phyloP scores from a whole-genome alignment of 1,140 invertebrate genomes.

The Tyrophagus putrescentiae region DNA sequence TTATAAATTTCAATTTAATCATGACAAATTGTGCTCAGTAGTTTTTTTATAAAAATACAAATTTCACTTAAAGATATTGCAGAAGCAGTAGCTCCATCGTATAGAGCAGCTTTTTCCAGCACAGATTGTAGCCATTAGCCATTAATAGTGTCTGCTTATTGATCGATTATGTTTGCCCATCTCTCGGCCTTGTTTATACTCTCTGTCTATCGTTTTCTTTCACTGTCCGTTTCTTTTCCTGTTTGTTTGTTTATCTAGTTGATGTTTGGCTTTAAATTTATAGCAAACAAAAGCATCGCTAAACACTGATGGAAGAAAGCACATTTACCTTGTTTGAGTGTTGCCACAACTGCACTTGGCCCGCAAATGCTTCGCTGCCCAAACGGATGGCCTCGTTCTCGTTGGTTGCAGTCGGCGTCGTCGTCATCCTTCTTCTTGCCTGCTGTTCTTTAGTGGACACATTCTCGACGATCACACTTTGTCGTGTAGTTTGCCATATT shows the following conservation, averaged over 20 bases:
- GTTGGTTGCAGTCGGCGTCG: neutral
- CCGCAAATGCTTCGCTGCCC: neutral
- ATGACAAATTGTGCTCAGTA: constrained; percentile 1
- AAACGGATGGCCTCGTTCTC: neutral
- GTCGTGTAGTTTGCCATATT: neutral
- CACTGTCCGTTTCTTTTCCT: neutral
- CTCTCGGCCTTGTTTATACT: neutral
- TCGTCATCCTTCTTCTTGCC: neutral
- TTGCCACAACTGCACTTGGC: constrained; percentile 2
- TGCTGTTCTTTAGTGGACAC: neutral
- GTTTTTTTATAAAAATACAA: too few species aligned
- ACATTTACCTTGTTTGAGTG: neutral
- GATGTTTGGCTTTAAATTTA: neutral
- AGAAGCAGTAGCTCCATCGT: neutral
- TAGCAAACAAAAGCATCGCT: too few species aligned
- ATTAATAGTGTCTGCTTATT: neutral
- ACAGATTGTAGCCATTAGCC: too few species aligned
- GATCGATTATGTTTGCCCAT: constrained; percentile 12
- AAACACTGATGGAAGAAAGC: too few species aligned
- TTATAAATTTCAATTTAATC: constrained; percentile 16
- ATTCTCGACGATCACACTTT: neutral
- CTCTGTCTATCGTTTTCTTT: neutral
- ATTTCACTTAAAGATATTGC: too few species aligned
- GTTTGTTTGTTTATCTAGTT: neutral
- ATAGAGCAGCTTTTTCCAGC: neutral